These are phyloP conservation scores for Myoxocephalus aenaeus DNA, from an alignment of 2,797 vertebrate genomes.

Conservation along the genomic window DNA sequence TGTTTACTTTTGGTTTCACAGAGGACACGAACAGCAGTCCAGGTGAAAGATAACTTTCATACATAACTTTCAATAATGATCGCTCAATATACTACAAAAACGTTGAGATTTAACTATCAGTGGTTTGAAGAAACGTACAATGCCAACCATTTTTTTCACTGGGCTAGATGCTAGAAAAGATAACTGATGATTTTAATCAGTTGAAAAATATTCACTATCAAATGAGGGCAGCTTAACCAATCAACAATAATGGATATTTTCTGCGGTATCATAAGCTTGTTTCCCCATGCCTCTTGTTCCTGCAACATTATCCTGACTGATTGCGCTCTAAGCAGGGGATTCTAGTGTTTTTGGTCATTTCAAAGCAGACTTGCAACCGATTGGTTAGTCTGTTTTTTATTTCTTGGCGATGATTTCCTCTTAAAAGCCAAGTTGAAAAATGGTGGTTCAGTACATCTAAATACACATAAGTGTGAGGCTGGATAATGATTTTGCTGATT, in stretches of 20 bases:
- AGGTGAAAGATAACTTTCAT: no score
- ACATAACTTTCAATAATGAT: neutral
- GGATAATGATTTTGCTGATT: conserved; percentile 43
- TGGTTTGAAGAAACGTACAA: neutral
- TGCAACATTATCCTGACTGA: conserved; percentile 13
- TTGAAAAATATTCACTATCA: conserved; percentile 10
- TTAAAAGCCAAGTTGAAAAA: conserved; percentile 38
- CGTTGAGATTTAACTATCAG: neutral
- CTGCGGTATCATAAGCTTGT: conserved; percentile 1
- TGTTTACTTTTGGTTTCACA: no score
- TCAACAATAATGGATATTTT: conserved; percentile 13
- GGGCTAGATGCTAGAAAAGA: conserved; percentile 10
- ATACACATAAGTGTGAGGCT: conserved; percentile 33
- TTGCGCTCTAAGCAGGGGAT: conserved; percentile 11
- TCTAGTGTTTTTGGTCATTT: conserved; percentile 16
- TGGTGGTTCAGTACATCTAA: conserved; percentile 38
- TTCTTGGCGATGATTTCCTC: conserved; percentile 8
- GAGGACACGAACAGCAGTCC: no score
- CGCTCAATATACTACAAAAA: neutral
- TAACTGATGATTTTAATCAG: conserved; percentile 8
- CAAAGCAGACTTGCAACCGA: conserved; percentile 41
- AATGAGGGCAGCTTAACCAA: conserved; percentile 22
- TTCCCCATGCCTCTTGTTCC: conserved; percentile 26
- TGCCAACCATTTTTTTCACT: neutral
- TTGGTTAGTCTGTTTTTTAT: conserved; percentile 28